A percentile compares a stretch with the other conserved stretches of the same genome.
Evolutionary conservation across 2,888 invertebrate species (phyloP).

Genomic region (Perizoma flavofasciatum): DNA sequence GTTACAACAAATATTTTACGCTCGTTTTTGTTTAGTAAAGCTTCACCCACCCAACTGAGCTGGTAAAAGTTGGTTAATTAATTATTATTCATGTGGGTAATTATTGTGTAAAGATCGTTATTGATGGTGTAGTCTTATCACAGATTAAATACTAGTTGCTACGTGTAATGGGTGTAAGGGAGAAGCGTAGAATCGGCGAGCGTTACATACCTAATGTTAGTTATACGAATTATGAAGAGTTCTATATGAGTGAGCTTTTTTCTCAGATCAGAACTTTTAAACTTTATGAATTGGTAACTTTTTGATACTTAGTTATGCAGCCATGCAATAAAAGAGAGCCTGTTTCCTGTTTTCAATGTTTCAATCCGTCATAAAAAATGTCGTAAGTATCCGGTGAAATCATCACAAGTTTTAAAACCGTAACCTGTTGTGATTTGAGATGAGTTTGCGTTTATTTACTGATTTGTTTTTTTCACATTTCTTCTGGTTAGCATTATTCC

Average conservation of each 20-base stretch:
- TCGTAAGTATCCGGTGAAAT: conserved; percentile 9
- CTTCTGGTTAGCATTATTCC: too few species aligned
- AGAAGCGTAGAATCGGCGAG: conserved; percentile 48
- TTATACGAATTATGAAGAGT: conserved; percentile 72
- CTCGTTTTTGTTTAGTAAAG: neutral
- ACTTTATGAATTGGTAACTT: neutral
- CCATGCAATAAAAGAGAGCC: conserved; percentile 1
- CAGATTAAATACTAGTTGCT: conserved; percentile 3
- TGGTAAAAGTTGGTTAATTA: conserved; percentile 39
- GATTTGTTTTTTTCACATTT: neutral
- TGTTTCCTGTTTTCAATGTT: neutral
- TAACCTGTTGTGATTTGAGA: neutral
- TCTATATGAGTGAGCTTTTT: conserved; percentile 52
- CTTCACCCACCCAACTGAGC: conserved; percentile 4
- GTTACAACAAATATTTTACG: neutral
- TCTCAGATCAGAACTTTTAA: conserved; percentile 28
- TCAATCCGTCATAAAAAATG: neutral
- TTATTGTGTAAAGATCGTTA: conserved; percentile 47
- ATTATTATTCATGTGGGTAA: conserved; percentile 46
- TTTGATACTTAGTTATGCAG: conserved; percentile 4
- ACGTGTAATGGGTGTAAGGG: conserved; percentile 32
- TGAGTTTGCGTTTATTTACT: neutral
- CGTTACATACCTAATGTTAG: conserved; percentile 67
- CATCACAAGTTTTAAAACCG: neutral
- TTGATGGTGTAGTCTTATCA: conserved; percentile 42